Evolutionary conservation across 2,888 invertebrate species (phyloP), one percentile per base, ranked within the genome.

Genomic region (Eudemis profundana): DNA sequence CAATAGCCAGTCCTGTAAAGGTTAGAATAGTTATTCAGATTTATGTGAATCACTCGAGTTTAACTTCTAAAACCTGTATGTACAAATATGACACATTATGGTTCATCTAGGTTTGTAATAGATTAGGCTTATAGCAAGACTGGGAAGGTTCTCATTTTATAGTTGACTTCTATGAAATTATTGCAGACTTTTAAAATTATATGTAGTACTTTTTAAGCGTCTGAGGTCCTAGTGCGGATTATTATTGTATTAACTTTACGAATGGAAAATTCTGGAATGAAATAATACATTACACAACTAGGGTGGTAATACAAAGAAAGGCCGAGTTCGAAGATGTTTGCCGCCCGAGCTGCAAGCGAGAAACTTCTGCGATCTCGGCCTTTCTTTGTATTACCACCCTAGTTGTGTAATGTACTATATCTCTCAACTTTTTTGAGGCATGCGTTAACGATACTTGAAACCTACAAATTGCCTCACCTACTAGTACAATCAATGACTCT

Each of bases 1-100:
- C n/a, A 36, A 36, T 36, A n/a, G n/a, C 33, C 5, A 7, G 5
- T n/a, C 19, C n/a, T 27, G 17, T 36, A 12, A 54, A 17, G 14
- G 12, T 42, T 44, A 44, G 15, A 56, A 44, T 56, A n/a, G 38
- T 29, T 56, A 29, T 44, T 29, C 29, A 46, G 54, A 19, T 40
- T 38, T 10, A 21, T 14, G 19, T 36, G n/a, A 21, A 38, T 8
- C 2, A 23, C 63, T 65, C 66, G 62, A 73, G 72, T 78, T 72
- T 82, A 80, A 86, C 86, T 88, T 84, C 78, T 78, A 85, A 86
- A 88, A 86, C 90, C 91, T 91, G 89, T 83, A 88, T 85, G 90
- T 91, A 91, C 90, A 91, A 91, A 86, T 56, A 79, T 78, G 78
- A 79, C 76, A 72, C 75, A 76, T 78, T 86, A 85, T 84, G 79